Evolutionary conservation across 2,888 invertebrate genomes (phyloP), one percentile per base, ranked within the genome.

Genomic region (Himalopsyche tibetana): DNA sequence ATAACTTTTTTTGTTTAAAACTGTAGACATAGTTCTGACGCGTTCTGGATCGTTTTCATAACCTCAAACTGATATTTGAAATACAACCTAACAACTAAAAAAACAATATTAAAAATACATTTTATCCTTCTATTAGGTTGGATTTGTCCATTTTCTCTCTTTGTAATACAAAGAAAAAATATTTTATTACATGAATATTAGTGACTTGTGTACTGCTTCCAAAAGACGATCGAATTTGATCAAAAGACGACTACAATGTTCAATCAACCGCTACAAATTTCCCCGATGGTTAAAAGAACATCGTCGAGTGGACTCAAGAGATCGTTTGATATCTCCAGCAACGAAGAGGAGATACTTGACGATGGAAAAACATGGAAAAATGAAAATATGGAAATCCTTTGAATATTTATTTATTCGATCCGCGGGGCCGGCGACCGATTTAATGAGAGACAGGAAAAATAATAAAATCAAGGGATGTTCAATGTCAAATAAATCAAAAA

Each of bases 321-420:
- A 63, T 63, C 63, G 63, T 63, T 63, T 63, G 63, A 63, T 63
- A 63, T 63, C 63, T 63, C 19, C 63, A 63, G 28, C 19, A 51
- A 63, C 63, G 17, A 19, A 4, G 19, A 28, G 28, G 4, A 63
- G 63, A 63, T 4, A 63, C 63, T 63, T 63, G 63, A 63, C n/a
- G 63, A 19, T 19, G 63, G 63, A 63, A 51, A 51, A 51, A 28
- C 63, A 63, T n/a, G 63, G 28, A 19, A 63, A 63, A 63, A 63
- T 51, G 51, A 19, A 19, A 63, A n/a, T n/a, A 63, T 80, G 80
- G 42, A 36, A 42, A 42, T 42, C 80, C 80, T 80, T 83, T 82
- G 86, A 86, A 86, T 86, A 86, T 83, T 86, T 83, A 83, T 86
- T 82, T 80, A 83, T 85, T 85, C 82, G 85, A 85, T 82, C 82